Conservation (phyloP, 2,888 invertebrate genomes). For the Teinopalpus imperialis region DNA sequence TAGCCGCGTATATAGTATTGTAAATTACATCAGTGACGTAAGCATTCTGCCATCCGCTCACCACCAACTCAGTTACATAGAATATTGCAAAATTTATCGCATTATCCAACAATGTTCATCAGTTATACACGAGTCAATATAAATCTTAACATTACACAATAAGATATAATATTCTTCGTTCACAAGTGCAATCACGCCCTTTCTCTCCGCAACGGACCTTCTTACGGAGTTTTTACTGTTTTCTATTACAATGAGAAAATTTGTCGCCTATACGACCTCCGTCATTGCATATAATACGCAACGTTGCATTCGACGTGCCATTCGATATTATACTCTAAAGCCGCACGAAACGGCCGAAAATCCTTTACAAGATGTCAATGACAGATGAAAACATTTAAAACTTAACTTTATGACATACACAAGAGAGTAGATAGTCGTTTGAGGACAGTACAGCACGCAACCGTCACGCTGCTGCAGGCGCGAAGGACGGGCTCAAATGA, state of each 20-base stretch:
- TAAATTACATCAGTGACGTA: too few relatives aligned
- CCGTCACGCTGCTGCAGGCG: constrained; percentile 21
- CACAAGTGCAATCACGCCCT: background rate
- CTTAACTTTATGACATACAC: background rate
- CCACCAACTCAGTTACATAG: constrained; percentile 12
- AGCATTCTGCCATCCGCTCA: too few relatives aligned
- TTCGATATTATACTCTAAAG: background rate
- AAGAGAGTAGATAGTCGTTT: constrained; percentile 3
- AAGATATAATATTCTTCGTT: background rate
- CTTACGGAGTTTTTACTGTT: constrained; percentile 22
- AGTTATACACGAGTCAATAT: background rate
- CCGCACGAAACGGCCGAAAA: background rate
- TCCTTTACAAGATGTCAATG: background rate
- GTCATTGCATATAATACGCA: constrained; percentile 19
- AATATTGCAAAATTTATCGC: constrained; percentile 7
- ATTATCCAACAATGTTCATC: background rate
- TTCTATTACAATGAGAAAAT: constrained; percentile 26
- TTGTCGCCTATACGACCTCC: constrained; percentile 21
- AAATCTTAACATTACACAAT: background rate
- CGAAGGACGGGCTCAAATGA: constrained; percentile 23
- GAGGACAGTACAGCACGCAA: background rate
- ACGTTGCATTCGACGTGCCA: background rate
- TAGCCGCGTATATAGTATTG: too few relatives aligned
- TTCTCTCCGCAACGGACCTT: background rate
- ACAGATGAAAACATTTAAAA: background rate